Evolutionary conservation across 1,140 invertebrate genomes (phyloP), one percentile per base, ranked within the genome.

Genomic region (Ptiloglossa arizonensis): DNA sequence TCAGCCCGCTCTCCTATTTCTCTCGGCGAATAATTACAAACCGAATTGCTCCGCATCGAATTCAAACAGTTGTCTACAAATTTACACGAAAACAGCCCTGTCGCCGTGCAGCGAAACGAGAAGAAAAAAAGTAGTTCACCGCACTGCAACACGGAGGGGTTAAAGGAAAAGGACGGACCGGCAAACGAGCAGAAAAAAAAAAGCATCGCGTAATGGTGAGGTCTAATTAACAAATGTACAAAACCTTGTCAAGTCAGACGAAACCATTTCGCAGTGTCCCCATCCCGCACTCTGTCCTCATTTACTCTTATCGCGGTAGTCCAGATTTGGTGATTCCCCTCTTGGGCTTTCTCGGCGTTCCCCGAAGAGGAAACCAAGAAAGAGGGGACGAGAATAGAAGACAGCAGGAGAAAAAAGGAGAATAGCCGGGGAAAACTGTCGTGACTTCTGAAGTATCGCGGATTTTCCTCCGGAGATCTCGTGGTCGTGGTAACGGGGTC

Each of bases 221-320:
- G 72, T 57, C 72, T 75, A 68, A 59, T 75, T 75, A 75, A 75
- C 72, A 75, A 75, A 75, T 68, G 72, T 75, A 75, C 63, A 75
- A 68, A 75, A 75, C 64, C 52, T 68, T 59, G 72, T 75, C 63
- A 75, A 75, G 64, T 75, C 72, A 19, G 52, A 46, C 52, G 72
- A 68, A 68, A 68, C 63, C 72, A 57, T 75, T 75, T 67, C 63
- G 59, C 11, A 35, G 15, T 41, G 70, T 63, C 15, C 5, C 44
- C 24, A 35, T 19, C 4, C 52, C 29, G 15, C 17, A 8, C 6
- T 15, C 1, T 0, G 46, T 78, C 46, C 48, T 2, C 48, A 17
- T 77, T 62, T 22, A 35, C 38, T n/a, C 57, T 41, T 77, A 75
- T 75, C 72, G 46, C 19, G 35, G 22, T 46, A 63, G 32, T 29